A percentile compares a stretch with the other conserved stretches of the same genome.
phyloP scores from a whole-genome alignment of 2,888 invertebrate genomes.

The Drosophila siamana region DNA sequence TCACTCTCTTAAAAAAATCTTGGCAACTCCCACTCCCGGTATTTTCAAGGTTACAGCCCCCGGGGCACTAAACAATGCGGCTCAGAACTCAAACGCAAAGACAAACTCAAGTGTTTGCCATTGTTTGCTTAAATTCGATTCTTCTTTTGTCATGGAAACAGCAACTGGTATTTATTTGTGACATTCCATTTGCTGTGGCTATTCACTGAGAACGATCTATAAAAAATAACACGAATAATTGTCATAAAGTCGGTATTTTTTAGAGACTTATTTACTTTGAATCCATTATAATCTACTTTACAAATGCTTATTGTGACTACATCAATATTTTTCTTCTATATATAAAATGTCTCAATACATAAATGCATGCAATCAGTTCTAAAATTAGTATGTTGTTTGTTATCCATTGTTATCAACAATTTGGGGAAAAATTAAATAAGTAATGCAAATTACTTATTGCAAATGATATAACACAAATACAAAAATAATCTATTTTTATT shows the following conservation, averaged over 20 bases:
- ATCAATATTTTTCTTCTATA: no score
- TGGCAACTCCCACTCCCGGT: slow-evolving; percentile 1
- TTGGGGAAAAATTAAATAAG: no score
- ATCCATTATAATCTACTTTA: not conserved
- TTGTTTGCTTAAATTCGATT: slow-evolving; percentile 16
- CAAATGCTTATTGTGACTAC: no score
- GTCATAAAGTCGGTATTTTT: not conserved
- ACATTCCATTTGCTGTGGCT: not conserved
- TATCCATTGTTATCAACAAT: no score
- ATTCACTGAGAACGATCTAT: not conserved
- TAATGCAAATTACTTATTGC: no score
- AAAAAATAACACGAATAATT: not conserved
- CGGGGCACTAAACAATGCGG: slow-evolving; percentile 6
- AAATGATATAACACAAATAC: no score
- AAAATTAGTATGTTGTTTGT: no score
- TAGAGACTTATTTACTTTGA: not conserved
- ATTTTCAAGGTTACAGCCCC: slow-evolving; percentile 22
- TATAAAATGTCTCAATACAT: no score
- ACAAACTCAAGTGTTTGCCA: slow-evolving; percentile 1
- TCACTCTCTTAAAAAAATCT: not conserved
- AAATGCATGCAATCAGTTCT: no score
- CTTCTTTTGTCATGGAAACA: slow-evolving; percentile 1
- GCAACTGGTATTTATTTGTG: not conserved
- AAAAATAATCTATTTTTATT: no score
- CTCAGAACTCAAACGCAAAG: not conserved